These are phyloP conservation scores for Priocnemis perturbator DNA, from an alignment of 2,888 invertebrate genomes.

Conservation along the genomic window DNA sequence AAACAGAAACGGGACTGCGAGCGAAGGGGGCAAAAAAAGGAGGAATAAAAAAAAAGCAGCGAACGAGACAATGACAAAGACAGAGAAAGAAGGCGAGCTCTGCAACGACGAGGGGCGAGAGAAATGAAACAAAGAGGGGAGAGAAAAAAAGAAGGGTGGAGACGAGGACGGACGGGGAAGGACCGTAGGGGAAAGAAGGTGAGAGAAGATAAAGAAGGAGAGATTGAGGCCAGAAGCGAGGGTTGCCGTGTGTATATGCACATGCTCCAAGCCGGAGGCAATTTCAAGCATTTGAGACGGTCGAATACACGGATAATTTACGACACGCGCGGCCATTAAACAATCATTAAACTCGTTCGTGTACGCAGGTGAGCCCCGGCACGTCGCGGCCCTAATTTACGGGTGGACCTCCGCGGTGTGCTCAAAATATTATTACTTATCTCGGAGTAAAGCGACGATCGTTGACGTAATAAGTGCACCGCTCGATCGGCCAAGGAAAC, in stretches of 20 bases:
- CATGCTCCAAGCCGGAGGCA: conserved; percentile 66
- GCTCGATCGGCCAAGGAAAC: conserved; percentile 17
- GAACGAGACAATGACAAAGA: too few relatives aligned
- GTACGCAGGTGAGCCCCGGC: conserved; percentile 68
- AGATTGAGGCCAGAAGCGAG: conserved; percentile 29
- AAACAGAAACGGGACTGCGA: too few relatives aligned
- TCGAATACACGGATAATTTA: conserved; percentile 74
- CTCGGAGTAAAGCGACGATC: conserved; percentile 52
- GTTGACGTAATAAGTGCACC: conserved; percentile 40
- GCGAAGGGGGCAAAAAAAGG: too few relatives aligned
- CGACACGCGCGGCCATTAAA: conserved; percentile 74
- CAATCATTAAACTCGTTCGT: conserved; percentile 75
- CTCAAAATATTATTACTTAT: conserved; percentile 72
- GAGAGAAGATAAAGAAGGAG: conserved; percentile 16
- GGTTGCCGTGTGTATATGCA: conserved; percentile 29
- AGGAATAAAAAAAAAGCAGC: too few relatives aligned
- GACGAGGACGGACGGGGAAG: conserved; percentile 9
- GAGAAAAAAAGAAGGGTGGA: background rate
- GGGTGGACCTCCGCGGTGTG: conserved; percentile 73
- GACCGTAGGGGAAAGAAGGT: conserved; percentile 22
- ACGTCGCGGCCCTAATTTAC: conserved; percentile 73
- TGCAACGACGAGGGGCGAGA: conserved; percentile 10
- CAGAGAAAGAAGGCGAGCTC: too few relatives aligned
- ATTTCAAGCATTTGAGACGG: conserved; percentile 73
- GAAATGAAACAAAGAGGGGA: conserved; percentile 20